Evolutionary conservation across 2,797 vertebrate species (phyloP).

Genomic region (Sebastes diploproa): DNA sequence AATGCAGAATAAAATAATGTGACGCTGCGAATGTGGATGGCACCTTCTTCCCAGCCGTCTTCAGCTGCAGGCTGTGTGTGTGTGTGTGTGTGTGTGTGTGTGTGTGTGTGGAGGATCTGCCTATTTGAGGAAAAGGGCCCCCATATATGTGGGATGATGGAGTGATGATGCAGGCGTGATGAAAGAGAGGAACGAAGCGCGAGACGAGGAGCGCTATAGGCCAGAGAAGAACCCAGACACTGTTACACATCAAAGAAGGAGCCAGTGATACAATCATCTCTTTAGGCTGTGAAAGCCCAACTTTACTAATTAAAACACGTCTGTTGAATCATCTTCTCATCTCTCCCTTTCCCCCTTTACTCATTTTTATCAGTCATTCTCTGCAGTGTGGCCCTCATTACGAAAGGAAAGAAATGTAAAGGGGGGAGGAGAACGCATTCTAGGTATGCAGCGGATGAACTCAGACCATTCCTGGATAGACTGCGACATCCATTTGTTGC

Average conservation of each 20-base stretch:
- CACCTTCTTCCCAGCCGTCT: slow-evolving; percentile 19
- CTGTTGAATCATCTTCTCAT: slow-evolving; percentile 64
- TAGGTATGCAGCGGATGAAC: slow-evolving; percentile 22
- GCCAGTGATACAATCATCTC: slow-evolving; percentile 65
- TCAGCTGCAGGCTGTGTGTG: slow-evolving; percentile 16
- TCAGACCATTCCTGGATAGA: slow-evolving; percentile 22
- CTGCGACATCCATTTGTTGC: slow-evolving; percentile 52
- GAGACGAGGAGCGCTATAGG: slow-evolving; percentile 45
- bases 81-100: neutral
- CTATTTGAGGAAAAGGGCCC: slow-evolving; percentile 25
- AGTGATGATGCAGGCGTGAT: slow-evolving; percentile 61
- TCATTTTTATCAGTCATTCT: slow-evolving; percentile 51
- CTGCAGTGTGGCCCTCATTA: slow-evolving; percentile 41
- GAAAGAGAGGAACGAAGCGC: slow-evolving; percentile 52
- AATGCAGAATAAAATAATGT: slow-evolving; percentile 4
- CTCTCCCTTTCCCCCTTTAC: slow-evolving; percentile 40
- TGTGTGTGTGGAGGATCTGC: neutral
- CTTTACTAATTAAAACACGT: slow-evolving; percentile 78
- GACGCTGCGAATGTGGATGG: slow-evolving; percentile 4
- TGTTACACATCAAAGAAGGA: slow-evolving; percentile 78
- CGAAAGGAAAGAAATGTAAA: neutral
- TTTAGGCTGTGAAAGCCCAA: slow-evolving; percentile 62
- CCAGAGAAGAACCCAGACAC: slow-evolving; percentile 67
- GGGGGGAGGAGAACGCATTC: slow-evolving; percentile 10
- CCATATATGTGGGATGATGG: slow-evolving; percentile 26